These are phyloP conservation scores for Coracopsis vasa DNA, from an alignment of 2,113 vertebrate species.

Conservation along the genomic window DNA sequence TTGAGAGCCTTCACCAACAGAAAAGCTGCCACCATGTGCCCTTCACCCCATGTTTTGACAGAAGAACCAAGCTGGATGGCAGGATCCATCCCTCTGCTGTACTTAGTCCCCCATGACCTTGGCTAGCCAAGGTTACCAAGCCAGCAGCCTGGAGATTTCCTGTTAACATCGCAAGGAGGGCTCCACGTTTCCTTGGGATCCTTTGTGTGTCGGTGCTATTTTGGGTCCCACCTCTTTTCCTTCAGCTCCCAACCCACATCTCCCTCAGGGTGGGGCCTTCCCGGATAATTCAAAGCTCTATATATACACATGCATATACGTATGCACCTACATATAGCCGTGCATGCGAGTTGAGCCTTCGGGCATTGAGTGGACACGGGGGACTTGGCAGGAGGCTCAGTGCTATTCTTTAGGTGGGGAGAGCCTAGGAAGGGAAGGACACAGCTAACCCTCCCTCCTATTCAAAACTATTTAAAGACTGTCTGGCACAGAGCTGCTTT, in stretches of 20 bases:
- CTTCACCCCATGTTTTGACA: not conserved
- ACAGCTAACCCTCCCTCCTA: conserved; percentile 30
- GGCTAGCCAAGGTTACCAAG: not conserved
- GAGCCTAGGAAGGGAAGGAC: conserved; percentile 58
- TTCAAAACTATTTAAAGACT: conserved; percentile 50
- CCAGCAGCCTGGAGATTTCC: not conserved
- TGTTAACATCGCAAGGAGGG: not conserved
- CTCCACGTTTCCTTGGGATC: conserved; percentile 41
- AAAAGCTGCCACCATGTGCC: rapidly evolving
- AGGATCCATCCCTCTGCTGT: not conserved
- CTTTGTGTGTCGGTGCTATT: conserved; percentile 36
- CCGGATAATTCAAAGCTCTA: not conserved
- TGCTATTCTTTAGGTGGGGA: conserved; percentile 46
- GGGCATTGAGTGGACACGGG: not conserved
- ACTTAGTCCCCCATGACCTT: not conserved
- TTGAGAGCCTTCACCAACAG: not conserved
- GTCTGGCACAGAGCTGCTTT: conserved; percentile 45
- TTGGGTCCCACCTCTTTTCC: not conserved
- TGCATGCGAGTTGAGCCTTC: not conserved
- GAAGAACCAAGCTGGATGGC: not conserved
- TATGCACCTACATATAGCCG: not conserved
- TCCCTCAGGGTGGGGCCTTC: conserved; percentile 34
- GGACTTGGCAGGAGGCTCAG: not conserved
- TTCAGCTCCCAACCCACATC: conserved; percentile 9
- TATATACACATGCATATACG: not conserved